Base-by-base conservation (phyloP, 2,797 vertebrate species). In the Pseudomugil tenellus region DNA sequence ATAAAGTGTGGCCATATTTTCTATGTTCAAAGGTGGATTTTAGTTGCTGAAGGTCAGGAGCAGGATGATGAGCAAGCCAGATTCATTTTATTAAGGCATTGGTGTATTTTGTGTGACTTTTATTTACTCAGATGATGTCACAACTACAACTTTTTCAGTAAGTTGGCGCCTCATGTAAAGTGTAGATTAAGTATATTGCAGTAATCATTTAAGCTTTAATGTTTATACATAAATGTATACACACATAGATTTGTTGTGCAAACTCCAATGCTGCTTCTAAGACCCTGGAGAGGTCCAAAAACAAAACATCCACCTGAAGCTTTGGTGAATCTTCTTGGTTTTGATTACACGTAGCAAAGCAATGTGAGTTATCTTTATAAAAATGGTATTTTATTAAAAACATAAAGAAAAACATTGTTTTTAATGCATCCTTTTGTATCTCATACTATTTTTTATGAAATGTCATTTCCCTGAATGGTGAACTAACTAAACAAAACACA, bases 401-500 rank as follows among this genome's bases (percentile, higher is more conserved):
- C 4, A 35, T 1, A 35, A 13, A 35, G 10, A 23, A 48, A 10
- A 67, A 21, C 2, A 39, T 63, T 26, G 26, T 1, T 4, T 19
- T 74, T 37, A 11, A 67, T 70, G 65, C 61, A 39, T 43, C 32
- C 46, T 21, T 21, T 46, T 17, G 4, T 46, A 46, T 60, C 23
- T 43, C 29, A 1, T 34, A 37, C 23, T 35, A 4, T 17, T 37
- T 57, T 81, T 80, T 70, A 72, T 53, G 16, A 64, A n/a, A 32
- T 29, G 6, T 32, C 2, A 52, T 74, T 16, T 70, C 32, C 35
- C 58, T 49, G 28, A 70, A 43, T 19, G 73, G 16, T 17, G 7
- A 0, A 3, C 19, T 54, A 53, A 70, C 28, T 67, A 66, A 73
- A 55, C 61, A 77, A 70, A 70, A 66, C 54, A 55, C 2, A 6